Percentiles rank a stretch among this genome's conserved stretches.
Conservation (phyloP, 2,888 invertebrate species). For the Mythimna impura region DNA sequence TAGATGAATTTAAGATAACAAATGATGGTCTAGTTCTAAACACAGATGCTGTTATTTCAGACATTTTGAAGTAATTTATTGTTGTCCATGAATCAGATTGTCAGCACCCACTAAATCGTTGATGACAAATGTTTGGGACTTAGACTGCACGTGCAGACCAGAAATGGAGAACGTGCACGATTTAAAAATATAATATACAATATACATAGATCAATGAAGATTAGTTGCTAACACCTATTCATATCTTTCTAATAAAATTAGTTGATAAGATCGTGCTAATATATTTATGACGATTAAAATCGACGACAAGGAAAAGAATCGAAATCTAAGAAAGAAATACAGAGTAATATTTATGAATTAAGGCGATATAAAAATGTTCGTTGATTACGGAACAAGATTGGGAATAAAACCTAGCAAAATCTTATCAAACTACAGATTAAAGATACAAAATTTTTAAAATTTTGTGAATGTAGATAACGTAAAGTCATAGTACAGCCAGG, state of each 20-base stretch:
- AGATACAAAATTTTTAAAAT: conserved; percentile 8
- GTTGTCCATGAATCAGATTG: neutral
- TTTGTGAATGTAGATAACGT: conserved; percentile 19
- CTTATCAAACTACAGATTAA: neutral
- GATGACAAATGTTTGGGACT: conserved; percentile 5
- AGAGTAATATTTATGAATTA: neutral
- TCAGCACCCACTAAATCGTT: conserved; percentile 7
- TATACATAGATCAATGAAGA: conserved; percentile 15
- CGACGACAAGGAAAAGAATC: neutral
- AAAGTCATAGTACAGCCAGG: conserved; percentile 11
- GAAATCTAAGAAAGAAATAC: neutral
- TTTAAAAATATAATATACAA: neutral
- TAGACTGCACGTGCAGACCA: conserved; percentile 7
- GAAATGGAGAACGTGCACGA: conserved; percentile 10
- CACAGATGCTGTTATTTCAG: conserved; percentile 32
- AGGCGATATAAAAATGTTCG: neutral
- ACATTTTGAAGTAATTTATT: conserved; percentile 18
- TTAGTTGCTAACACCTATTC: conserved; percentile 18
- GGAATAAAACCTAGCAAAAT: neutral
- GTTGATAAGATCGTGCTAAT: conserved; percentile 15
- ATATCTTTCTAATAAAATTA: conserved; percentile 18
- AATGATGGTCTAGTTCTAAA: neutral
- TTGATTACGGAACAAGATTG: neutral
- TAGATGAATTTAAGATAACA: neutral
- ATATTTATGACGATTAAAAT: neutral